Evolutionary conservation across 2,888 invertebrate genomes (phyloP), one percentile per base, ranked within the genome.

Genomic region (Tetragonula carbonaria): DNA sequence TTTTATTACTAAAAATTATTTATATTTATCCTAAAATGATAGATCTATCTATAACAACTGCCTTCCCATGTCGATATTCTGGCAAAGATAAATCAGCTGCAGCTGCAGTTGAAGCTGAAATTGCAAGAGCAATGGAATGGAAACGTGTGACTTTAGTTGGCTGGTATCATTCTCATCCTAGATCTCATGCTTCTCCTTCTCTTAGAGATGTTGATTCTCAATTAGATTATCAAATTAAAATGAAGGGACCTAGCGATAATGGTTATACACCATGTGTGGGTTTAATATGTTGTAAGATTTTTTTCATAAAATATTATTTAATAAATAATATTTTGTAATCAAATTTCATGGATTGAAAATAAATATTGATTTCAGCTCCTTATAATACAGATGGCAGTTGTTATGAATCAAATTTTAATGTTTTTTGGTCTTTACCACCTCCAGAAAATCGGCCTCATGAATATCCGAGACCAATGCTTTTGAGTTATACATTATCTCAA

Each of bases 361-460:
- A 13, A 13, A 70, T 59, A 55, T 63, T 73, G 4, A 16, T 78
- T 82, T 53, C 21, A 80, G 98, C 98, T 59, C 98, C 98, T 0
- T 98, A 98, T 92, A 97, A 97, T 92, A 97, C 96, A 81, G 97
- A 97, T 93, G 97, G 97, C 92, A 96, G 96, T 75, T 97, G 97
- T 45, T 95, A 97, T 88, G 98, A 98, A 92, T 98, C 98, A 0
- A 97, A 97, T 68, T 96, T 98, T 21, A 97, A 97, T 85, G 97
- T 98, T 78, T 99, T 98, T 95, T 99, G 99, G 99, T 98, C 99
- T 5, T 96, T 98, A 95, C 98, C 99, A n/a, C 99, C 99, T 3
- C 97, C 98, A 66, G 99, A 99, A 95, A 97, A 97, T 92, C 96
- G 98, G 90, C 98, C 98, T 16, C 97, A 97, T 76, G 99, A 99